phyloP scores from a whole-genome alignment of 2,113 vertebrate genomes.

The Oncorhynchus mykiss region DNA sequence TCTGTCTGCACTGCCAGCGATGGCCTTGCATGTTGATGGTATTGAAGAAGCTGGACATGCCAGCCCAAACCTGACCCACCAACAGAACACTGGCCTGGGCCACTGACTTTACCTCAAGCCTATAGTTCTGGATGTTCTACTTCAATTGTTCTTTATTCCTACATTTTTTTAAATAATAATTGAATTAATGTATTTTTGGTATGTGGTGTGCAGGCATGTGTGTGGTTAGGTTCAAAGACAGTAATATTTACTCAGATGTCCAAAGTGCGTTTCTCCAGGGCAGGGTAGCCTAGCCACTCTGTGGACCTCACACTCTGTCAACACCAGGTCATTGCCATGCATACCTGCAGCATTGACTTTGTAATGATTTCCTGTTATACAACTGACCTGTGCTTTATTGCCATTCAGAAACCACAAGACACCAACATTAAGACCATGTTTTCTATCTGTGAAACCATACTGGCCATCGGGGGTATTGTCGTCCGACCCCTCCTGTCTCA shows the following conservation, averaged over 20 bases:
- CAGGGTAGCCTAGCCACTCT: conserved; percentile 15
- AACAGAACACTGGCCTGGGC: conserved; percentile 69
- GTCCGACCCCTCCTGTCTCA: no score
- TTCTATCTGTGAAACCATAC: conserved; percentile 27
- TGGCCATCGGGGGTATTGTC: not conserved
- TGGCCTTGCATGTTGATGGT: conserved; percentile 68
- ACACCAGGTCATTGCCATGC: conserved; percentile 28
- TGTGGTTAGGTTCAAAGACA: no score
- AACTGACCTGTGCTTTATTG: not conserved
- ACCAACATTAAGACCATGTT: conserved; percentile 32
- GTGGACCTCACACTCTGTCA: conserved; percentile 33
- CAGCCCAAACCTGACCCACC: conserved; percentile 70
- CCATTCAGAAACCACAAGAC: conserved; percentile 39
- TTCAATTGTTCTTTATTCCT: conserved; percentile 35
- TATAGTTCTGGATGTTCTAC: conserved; percentile 59
- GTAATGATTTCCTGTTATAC: not conserved
- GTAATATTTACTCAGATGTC: no score
- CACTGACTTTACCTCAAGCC: conserved; percentile 48
- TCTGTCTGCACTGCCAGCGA: conserved; percentile 64
- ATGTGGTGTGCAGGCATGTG: no score
- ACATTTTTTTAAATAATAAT: no score
- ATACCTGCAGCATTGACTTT: conserved; percentile 12
- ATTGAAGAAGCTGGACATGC: conserved; percentile 81
- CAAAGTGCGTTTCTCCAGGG: no score
- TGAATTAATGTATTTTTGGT: no score